Evolutionary conservation across 2,888 invertebrate genomes (phyloP).

Genomic region (Resseliella maxima): DNA sequence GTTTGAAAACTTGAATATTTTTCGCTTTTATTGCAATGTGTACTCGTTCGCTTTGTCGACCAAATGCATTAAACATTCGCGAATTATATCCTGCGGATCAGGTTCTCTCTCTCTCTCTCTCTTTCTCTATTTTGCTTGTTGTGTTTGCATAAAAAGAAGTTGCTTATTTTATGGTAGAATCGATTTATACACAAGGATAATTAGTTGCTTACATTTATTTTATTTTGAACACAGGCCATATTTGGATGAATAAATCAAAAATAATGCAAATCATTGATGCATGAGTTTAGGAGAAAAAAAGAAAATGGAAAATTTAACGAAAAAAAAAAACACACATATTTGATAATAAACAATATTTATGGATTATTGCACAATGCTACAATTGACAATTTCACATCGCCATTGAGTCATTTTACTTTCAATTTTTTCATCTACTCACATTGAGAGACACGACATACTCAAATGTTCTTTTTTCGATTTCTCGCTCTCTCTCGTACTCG

Average conservation of each 20-base stretch:
- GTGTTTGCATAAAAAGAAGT: neutral
- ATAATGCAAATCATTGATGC: constrained; percentile 7
- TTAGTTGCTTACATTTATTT: neutral
- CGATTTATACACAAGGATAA: neutral
- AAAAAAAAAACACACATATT: neutral
- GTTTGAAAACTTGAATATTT: constrained; percentile 31
- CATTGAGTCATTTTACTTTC: too few species aligned
- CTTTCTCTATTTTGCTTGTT: neutral
- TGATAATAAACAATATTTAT: constrained; percentile 2
- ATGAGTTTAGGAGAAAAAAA: neutral
- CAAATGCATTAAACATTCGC: neutral
- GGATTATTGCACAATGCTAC: neutral
- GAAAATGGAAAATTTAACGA: too few species aligned
- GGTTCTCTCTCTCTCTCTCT: neutral
- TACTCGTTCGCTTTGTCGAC: neutral
- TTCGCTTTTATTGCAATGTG: constrained; percentile 31
- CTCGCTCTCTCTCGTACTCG: too few species aligned
- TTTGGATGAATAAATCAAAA: neutral
- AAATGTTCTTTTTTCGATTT: too few species aligned
- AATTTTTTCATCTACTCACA: too few species aligned
- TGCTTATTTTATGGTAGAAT: neutral
- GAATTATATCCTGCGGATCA: constrained; percentile 28
- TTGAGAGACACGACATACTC: too few species aligned
- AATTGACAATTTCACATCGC: neutral
- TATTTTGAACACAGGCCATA: neutral